Evolutionary conservation across 1,140 invertebrate genomes (phyloP).

Genomic region (Thaumatotibia leucotreta): DNA sequence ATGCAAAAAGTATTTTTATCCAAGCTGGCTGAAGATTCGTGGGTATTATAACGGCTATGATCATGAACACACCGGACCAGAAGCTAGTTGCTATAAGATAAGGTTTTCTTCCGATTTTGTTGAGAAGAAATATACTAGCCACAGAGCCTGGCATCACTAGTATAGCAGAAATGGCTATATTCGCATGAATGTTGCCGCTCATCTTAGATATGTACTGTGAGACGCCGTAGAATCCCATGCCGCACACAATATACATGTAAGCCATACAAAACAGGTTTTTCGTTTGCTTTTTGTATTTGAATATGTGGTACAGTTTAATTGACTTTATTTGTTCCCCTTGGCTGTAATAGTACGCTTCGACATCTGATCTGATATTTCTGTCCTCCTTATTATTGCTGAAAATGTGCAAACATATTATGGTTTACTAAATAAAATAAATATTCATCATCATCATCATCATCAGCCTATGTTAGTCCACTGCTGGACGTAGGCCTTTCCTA

Average conservation of each 20-base stretch:
- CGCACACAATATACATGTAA: conserved; percentile 82
- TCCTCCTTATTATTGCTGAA: conserved; percentile 32
- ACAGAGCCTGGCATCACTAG: conserved; percentile 81
- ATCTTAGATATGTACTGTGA: conserved; percentile 84
- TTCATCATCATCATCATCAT: no score
- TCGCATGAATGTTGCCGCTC: conserved; percentile 83
- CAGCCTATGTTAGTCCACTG: no score
- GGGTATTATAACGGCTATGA: conserved; percentile 77
- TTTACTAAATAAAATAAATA: no score
- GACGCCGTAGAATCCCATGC: conserved; percentile 85
- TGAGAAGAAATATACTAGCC: conserved; percentile 79
- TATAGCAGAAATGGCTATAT: conserved; percentile 81
- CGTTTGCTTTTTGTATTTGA: conserved; percentile 39
- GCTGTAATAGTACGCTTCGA: conserved; percentile 33
- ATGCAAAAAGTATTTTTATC: conserved; percentile 66
- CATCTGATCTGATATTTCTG: conserved; percentile 37
- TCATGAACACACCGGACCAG: conserved; percentile 77
- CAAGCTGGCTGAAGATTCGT: conserved; percentile 22
- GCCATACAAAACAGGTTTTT: conserved; percentile 73
- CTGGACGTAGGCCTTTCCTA: no score
- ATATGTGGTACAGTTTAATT: conserved; percentile 48
- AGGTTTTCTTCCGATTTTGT: conserved; percentile 78
- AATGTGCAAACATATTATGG: background rate
- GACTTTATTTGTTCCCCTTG: conserved; percentile 19
- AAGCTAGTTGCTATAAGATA: conserved; percentile 79